phyloP scores from a whole-genome alignment of 30 jellyfish, hydroid and myxozoan genomes.

The Cassiopea andromeda region DNA sequence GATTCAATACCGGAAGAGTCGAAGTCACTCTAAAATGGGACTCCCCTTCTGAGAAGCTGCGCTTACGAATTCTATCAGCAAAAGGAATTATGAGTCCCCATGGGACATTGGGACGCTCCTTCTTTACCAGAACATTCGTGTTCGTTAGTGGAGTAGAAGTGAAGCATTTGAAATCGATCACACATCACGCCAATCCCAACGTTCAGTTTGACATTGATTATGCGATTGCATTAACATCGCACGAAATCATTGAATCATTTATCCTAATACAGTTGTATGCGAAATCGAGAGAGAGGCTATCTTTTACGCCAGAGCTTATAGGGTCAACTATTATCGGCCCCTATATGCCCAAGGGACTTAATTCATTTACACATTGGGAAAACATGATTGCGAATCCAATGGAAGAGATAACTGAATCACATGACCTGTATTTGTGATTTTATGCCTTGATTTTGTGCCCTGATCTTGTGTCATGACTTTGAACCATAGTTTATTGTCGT shows the following conservation, averaged over 20 bases:
- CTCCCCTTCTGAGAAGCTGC: conserved; percentile 75
- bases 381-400: conserved; percentile 77
- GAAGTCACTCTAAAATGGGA: conserved; percentile 71
- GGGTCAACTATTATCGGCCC: conserved; percentile 95
- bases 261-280: conserved; percentile 58
- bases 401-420: conserved; percentile 74
- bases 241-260: conserved; percentile 69
- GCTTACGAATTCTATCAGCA: conserved; percentile 62
- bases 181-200: conserved; percentile 81
- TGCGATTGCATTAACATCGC: conserved; percentile 33
- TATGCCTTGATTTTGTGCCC: background rate
- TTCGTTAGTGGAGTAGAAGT: conserved; percentile 66
- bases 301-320: conserved; percentile 70
- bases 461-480: background rate
- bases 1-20: conserved; percentile 84
- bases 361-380: conserved; percentile 90
- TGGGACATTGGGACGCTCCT: conserved; percentile 83
- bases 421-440: conserved; percentile 58
- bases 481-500: background rate
- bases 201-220: conserved; percentile 55
- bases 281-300: conserved; percentile 50
- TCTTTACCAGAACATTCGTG: conserved; percentile 63
- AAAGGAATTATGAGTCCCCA: conserved; percentile 80
- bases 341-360: conserved; percentile 77
- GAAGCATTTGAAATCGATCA: conserved; percentile 63